Conservation (phyloP, 2,113 vertebrate genomes). For the Oreochromis aureus region DNA sequence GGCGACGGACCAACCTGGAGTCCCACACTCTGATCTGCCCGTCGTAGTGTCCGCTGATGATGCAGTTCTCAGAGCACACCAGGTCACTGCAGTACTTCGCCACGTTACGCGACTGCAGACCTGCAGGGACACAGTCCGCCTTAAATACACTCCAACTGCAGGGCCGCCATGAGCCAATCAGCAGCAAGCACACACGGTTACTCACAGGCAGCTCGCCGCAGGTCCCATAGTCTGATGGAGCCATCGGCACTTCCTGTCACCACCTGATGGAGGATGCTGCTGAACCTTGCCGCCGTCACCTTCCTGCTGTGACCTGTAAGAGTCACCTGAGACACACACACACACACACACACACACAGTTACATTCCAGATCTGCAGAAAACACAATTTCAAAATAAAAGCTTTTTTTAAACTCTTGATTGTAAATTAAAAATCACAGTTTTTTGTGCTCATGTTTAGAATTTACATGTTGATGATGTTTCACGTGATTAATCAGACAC, state of each 20-base stretch:
- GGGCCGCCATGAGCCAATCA: not conserved
- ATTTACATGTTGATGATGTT: not conserved
- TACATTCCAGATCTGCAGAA: not conserved
- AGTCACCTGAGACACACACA: slow-evolving; percentile 63
- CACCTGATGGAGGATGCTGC: slow-evolving; percentile 66
- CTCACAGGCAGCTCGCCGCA: slow-evolving; percentile 80
- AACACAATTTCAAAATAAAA: not conserved
- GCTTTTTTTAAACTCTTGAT: not conserved
- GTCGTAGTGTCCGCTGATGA: slow-evolving; percentile 85
- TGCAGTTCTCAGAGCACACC: slow-evolving; percentile 76
- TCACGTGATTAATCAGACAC: not conserved
- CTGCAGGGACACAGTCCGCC: slow-evolving; percentile 41
- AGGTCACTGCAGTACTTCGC: slow-evolving; percentile 83
- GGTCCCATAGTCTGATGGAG: slow-evolving; percentile 84
- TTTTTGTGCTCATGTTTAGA: not conserved
- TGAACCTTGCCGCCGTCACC: slow-evolving; percentile 84
- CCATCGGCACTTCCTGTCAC: slow-evolving; percentile 83
- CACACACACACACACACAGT: rapidly evolving
- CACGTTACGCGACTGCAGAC: slow-evolving; percentile 72
- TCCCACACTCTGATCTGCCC: slow-evolving; percentile 86
- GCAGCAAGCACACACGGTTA: rapidly evolving
- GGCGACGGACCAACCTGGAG: slow-evolving; percentile 68
- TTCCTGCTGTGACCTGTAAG: slow-evolving; percentile 87
- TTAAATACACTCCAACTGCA: not conserved
- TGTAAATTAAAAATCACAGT: not conserved